Evolutionary conservation across 2,797 vertebrate genomes (phyloP).

Genomic region (Esox lucius): DNA sequence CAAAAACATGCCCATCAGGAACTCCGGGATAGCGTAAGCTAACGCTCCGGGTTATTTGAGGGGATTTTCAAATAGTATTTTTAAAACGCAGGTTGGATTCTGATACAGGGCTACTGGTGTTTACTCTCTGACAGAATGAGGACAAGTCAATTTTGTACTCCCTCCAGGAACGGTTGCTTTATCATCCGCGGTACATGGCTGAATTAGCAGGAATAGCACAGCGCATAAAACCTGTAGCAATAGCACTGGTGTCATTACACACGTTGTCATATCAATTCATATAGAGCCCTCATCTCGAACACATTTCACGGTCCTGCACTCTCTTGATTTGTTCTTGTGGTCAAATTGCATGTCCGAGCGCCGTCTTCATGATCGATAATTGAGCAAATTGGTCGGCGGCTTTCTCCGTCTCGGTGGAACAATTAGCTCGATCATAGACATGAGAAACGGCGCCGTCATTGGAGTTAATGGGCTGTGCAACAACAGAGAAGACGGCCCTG

Average conservation of each 20-base stretch:
- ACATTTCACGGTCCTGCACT: neutral
- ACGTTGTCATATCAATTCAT: neutral
- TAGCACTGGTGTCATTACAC: neutral
- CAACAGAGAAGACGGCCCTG: neutral
- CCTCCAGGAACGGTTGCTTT: neutral
- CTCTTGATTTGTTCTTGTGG: neutral
- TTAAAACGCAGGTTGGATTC: neutral
- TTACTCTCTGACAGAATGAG: neutral
- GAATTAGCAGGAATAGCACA: neutral
- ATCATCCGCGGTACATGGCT: neutral
- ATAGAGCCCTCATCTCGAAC: neutral
- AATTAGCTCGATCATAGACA: constrained; percentile 1
- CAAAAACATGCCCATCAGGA: neutral
- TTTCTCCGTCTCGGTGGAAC: neutral
- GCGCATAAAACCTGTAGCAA: neutral
- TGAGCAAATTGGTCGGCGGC: constrained; percentile 6
- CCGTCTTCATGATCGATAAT: neutral
- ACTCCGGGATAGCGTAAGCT: neutral
- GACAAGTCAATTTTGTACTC: neutral
- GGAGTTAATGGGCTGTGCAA: neutral
- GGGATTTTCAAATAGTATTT: neutral
- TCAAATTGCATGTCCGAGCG: neutral
- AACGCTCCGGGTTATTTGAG: neutral
- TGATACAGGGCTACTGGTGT: constrained; percentile 8
- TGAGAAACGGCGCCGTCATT: neutral